phyloP scores from a whole-genome alignment of 2,888 invertebrate species.

The Apodemia zela region DNA sequence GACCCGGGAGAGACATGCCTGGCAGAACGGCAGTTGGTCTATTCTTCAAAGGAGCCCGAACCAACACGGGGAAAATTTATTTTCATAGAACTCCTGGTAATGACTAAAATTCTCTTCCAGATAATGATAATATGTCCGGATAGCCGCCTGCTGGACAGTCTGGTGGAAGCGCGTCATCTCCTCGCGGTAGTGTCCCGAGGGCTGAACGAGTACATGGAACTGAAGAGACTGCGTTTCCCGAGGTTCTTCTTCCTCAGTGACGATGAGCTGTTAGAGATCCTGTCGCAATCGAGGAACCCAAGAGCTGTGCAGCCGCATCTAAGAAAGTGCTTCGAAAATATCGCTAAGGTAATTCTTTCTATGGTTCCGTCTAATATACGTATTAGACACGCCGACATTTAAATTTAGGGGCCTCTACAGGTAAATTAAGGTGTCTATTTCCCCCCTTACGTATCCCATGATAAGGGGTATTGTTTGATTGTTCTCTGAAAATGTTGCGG shows the following conservation, averaged over 20 bases:
- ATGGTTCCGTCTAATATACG: too few species aligned
- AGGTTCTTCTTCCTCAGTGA: constrained; percentile 90
- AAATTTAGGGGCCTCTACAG: too few species aligned
- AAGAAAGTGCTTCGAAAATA: constrained; percentile 91
- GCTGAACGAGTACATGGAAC: constrained; percentile 88
- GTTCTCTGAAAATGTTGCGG: too few species aligned
- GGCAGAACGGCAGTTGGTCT: too few species aligned
- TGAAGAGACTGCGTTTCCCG: constrained; percentile 87
- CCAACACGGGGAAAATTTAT: too few species aligned
- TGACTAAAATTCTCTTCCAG: constrained; percentile 49
- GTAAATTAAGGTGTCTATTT: too few species aligned
- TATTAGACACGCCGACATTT: too few species aligned
- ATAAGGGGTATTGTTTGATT: too few species aligned
- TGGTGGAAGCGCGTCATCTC: constrained; percentile 85
- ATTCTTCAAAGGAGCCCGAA: too few species aligned
- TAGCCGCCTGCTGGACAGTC: constrained; percentile 83
- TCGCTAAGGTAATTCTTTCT: constrained; percentile 74
- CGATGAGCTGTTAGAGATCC: constrained; percentile 89
- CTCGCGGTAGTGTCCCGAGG: constrained; percentile 88
- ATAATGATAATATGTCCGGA: constrained; percentile 84
- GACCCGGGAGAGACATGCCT: too few species aligned
- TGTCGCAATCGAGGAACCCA: constrained; percentile 89
- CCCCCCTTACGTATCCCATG: too few species aligned
- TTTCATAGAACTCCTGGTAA: too few species aligned
- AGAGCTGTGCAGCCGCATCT: constrained; percentile 89